phyloP scores from a whole-genome alignment of 1,140 invertebrate species.

The Lasaia peninsularis region DNA sequence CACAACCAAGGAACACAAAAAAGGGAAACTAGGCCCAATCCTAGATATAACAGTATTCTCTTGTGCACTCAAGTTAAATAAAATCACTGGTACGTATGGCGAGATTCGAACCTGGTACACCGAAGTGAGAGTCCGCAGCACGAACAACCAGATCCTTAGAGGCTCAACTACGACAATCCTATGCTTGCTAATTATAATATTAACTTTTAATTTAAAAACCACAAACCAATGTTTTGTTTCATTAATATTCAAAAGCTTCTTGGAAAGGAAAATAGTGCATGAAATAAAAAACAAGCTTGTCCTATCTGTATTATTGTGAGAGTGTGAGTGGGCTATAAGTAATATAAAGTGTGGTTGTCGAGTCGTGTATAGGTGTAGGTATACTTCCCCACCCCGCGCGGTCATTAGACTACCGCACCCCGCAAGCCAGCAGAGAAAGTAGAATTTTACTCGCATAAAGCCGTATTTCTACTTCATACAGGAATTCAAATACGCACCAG shows the following conservation, averaged over 20 bases:
- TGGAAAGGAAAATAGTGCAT: conserved; percentile 68
- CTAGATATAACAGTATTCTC: too few species aligned
- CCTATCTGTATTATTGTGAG: conserved; percentile 48
- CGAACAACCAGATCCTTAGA: too few species aligned
- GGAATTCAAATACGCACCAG: conserved; percentile 72
- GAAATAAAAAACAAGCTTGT: conserved; percentile 56
- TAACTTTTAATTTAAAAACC: conserved; percentile 17
- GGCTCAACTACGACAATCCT: too few species aligned
- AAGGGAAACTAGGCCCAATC: too few species aligned
- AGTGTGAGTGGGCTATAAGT: conserved; percentile 70
- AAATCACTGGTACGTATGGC: too few species aligned
- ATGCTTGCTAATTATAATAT: too few species aligned
- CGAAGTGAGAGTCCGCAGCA: too few species aligned
- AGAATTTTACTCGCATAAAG: conserved; percentile 76
- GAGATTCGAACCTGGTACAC: too few species aligned
- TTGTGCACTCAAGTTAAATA: too few species aligned
- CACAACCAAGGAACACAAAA: too few species aligned
- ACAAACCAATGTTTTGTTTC: background rate
- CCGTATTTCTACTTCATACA: conserved; percentile 76
- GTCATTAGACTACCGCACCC: conserved; percentile 66
- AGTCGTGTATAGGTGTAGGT: conserved; percentile 56
- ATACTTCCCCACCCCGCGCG: conserved; percentile 63
- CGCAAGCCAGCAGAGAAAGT: conserved; percentile 66
- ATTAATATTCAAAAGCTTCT: conserved; percentile 25
- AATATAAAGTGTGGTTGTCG: conserved; percentile 74